phyloP scores from a whole-genome alignment of 2,113 vertebrate genomes.

The Tachuris rubrigastra region DNA sequence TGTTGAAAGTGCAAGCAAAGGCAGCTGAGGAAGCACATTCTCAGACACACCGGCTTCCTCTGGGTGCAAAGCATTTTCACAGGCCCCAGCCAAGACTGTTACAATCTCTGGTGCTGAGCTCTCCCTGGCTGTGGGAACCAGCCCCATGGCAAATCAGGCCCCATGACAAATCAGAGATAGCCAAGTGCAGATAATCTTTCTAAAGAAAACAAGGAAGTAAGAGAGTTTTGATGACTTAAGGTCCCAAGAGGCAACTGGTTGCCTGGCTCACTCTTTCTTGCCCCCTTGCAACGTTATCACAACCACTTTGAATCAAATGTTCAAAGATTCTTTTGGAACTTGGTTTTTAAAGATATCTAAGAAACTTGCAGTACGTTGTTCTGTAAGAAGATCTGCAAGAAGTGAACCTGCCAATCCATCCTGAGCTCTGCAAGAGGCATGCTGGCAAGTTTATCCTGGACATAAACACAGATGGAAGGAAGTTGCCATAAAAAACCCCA shows the following conservation, averaged over 20 bases:
- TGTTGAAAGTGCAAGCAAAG: not conserved
- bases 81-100: not conserved
- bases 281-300: not conserved
- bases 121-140: not conserved
- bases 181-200: not conserved
- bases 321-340: not conserved
- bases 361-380: not conserved
- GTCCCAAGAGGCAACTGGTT: not conserved
- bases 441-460: not conserved
- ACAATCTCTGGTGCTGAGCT: not conserved
- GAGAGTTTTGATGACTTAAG: not conserved
- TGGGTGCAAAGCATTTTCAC: not conserved
- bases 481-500: not conserved
- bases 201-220: not conserved
- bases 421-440: not conserved
- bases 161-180: not conserved
- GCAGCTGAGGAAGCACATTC: accelerated
- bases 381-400: not conserved
- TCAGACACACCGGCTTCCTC: not conserved
- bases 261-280: not conserved
- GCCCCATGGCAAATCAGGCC: no score
- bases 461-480: not conserved
- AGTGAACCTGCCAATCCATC: not conserved
- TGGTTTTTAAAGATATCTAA: not conserved
- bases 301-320: not conserved